Evolutionary conservation across 2,113 vertebrate genomes (phyloP), one percentile per base, ranked within the genome.

Genomic region (Mormoops blainvillei): DNA sequence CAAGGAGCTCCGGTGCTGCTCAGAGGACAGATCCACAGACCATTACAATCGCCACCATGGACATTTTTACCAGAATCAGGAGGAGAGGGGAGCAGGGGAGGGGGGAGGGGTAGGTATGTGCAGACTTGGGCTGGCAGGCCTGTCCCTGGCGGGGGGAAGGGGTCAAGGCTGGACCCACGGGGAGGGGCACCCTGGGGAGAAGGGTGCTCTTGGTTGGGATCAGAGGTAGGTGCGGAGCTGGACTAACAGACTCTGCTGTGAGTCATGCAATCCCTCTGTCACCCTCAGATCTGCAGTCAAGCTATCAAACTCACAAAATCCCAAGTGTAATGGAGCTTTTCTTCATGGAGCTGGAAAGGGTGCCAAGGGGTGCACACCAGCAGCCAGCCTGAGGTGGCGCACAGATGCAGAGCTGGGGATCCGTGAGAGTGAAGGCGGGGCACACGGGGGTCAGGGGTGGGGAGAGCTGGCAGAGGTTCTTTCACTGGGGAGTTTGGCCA

Each of bases 21-120:
- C 31, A 77, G 48, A 28, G 28, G 54, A 84, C n/a, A 84, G 45
- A 10, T 7, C 33, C 9, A 43, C 45, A 94, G 80, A 38, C 10
- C 5, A 4, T 26, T 48, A 11, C 41, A 82, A 71, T 14, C 18
- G 13, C 15, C 19, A 22, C 7, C 7, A 33, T 33, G 50, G 80
- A 43, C 58, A 94, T 91, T 61, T 85, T 61, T 94, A 67, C 74
- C 52, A 91, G 76, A 45, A 76, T 61, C 13, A 18, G 36, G 24
- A 14, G 3, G 28, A 80, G 56, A 19, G 77, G 20, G 4, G 12
- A 10, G 15, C 12, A 41, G 12, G 41, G 7, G 33, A 9, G 68
- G 5, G 14, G 11, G 43, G 43, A 0, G 8, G 6, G 22, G 36
- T 2, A 28, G 43, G 36, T 58, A 41, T 12, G 3, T 54, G 4